Evolutionary conservation across 1,140 invertebrate species (phyloP), one percentile per base, ranked within the genome.

Genomic region (Laodelphax striatellus): DNA sequence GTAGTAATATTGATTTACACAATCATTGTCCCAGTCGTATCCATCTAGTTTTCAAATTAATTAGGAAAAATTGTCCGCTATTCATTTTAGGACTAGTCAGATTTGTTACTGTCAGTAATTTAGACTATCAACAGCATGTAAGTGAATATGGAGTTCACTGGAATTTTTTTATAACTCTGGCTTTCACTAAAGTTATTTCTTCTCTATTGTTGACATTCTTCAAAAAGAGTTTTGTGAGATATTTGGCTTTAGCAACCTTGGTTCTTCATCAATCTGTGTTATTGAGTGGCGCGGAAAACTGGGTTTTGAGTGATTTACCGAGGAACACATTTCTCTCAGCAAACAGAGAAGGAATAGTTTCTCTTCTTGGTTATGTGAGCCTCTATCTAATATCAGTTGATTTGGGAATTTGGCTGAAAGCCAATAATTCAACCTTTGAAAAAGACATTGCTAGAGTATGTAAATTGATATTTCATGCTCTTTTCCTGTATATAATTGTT

Each of bases 151-250:
- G 95, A 3, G 78, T 88, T 5, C 94, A 97, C 75, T 96, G 94
- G 91, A 98, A 98, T 73, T 98, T 98, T 71, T 98, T 97, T 70
- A 84, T 96, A 60, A 97, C 92, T 1, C 71, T 98, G 41, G 90
- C 88, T 22, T 74, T 86, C 46, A 85, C 91, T 5, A 94, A 92
- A 79, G 69, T 94, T 0, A 68, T 89, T 19, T 81, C 81, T 21
- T 80, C 79, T 24, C 62, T 82, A 34, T 65, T 87, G 24, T 72
- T 84, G 14, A 74, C 70, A 43, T 70, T 77, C 19, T 65, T 81
- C 52, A 70, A 75, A 5, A 73, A 70, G 13, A 75, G 72, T 55
- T 70, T 78, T 17, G 64, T 77, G 64, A 50, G 21, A 22, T 70
- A 75, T 63, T 75, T 79, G 53, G 79, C 77, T 16, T 52, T 84